A percentile compares a stretch with the other conserved stretches of the same genome.
Evolutionary conservation across 2,113 vertebrate genomes (phyloP).

Genomic region (Salvelinus namaycush): DNA sequence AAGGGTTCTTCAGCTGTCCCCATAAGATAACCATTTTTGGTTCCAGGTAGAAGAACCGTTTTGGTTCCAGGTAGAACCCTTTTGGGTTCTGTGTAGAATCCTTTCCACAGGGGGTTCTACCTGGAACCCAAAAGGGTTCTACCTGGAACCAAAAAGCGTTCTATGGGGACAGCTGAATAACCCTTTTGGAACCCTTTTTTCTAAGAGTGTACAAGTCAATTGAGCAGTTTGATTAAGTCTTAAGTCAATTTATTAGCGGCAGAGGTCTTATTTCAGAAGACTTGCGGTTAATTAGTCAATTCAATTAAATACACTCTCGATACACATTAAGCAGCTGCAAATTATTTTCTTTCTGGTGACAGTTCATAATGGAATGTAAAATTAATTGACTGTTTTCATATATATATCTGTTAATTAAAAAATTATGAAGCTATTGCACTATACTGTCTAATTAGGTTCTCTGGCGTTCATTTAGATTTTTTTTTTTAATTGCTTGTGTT

Average conservation of each 20-base stretch:
- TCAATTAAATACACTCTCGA: conserved; percentile 68
- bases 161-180: no score
- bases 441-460: conserved; percentile 42
- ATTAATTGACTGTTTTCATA: conserved; percentile 62
- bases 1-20: no score
- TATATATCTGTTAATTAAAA: conserved; percentile 57
- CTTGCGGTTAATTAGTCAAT: conserved; percentile 70
- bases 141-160: no score
- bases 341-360: conserved; percentile 58
- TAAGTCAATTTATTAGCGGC: conserved; percentile 59
- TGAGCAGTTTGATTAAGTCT: conserved; percentile 64
- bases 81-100: no score
- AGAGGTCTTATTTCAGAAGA: conserved; percentile 67
- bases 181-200: no score
- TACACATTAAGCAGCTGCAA: conserved; percentile 58
- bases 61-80: no score
- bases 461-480: background rate
- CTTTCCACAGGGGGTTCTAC: no score
- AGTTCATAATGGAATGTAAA: conserved; percentile 52
- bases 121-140: no score
- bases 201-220: conserved; percentile 21
- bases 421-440: conserved; percentile 41
- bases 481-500: background rate
- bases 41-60: no score
- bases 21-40: no score